Base-by-base conservation (phyloP, 2,888 invertebrate genomes). In the Tinea trinotella region DNA sequence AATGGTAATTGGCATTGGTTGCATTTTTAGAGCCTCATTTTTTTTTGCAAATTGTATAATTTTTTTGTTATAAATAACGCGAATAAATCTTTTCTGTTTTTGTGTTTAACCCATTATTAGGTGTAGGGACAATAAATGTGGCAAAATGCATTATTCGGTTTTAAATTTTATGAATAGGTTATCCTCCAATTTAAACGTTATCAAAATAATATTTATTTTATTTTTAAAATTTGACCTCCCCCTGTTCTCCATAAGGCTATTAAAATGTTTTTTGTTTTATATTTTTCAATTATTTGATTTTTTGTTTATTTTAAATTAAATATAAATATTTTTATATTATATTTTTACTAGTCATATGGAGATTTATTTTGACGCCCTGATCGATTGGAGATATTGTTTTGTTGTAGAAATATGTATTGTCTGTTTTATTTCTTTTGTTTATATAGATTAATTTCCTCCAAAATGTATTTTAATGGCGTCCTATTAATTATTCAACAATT, bases 331-430 rank as follows among this genome's bases (percentile, higher is more conserved):
- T 15, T 40, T 40, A 40, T n/a, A 12, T 46, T 19, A 46, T 44
- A 19, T 50, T 50, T 50, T 50, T 50, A 50, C 24, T 24, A 50
- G 50, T 50, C 50, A 50, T 50, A 50, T 50, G 50, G 50, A 50
- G 50, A 24, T 12, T 50, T 4, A 62, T 73, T 77, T 76, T 72
- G 71, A 73, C 82, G 82, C 79, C 81, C 82, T 83, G 79, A 80
- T 78, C 15, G 24, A 50, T 50, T 46, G 46, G 46, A 19, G 46
- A 46, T 46, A 46, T 46, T 46, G n/a, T 46, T 46, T 46, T 19
- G 19, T 46, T 46, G 19, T 17, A 46, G n/a, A 50, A 15, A 50
- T 50, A 50, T 50, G 50, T 50, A 50, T 50, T 50, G 50, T 50
- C 50, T 50, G 12, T 24, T 50, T 24, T 24, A 10, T 13, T 13